phyloP scores from a whole-genome alignment of 2,888 invertebrate genomes.

The Drosophila pegasa region DNA sequence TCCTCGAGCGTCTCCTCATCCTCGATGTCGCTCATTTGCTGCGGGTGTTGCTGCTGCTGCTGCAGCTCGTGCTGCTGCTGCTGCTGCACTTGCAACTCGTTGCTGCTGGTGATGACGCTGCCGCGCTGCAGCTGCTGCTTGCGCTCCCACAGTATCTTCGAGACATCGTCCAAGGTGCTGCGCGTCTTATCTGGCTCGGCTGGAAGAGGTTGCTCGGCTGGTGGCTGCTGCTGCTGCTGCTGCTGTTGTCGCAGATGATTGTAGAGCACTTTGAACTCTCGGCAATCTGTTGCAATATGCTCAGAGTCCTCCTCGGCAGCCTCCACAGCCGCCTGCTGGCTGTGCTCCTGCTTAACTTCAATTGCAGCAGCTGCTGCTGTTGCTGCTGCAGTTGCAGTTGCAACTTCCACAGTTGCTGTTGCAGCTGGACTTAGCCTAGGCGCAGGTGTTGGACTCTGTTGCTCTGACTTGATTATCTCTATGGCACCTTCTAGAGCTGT shows the following conservation, averaged over 20 bases:
- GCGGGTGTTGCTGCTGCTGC: slow-evolving; percentile 35
- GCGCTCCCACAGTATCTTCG: slow-evolving; percentile 68
- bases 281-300: slow-evolving; percentile 61
- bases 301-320: slow-evolving; percentile 40
- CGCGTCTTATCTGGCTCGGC: slow-evolving; percentile 67
- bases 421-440: slow-evolving; percentile 58
- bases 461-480: slow-evolving; percentile 66
- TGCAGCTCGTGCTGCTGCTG: slow-evolving; percentile 26
- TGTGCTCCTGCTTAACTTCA: slow-evolving; percentile 2
- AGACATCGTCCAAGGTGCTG: slow-evolving; percentile 72
- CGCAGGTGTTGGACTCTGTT: slow-evolving; percentile 42
- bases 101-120: slow-evolving; percentile 66
- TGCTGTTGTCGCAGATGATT: slow-evolving; percentile 82
- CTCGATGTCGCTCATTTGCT: slow-evolving; percentile 68
- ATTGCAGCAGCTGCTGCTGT: background rate
- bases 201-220: slow-evolving; percentile 45
- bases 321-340: background rate
- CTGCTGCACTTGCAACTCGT: slow-evolving; percentile 47
- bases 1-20: slow-evolving; percentile 69
- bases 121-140: slow-evolving; percentile 70
- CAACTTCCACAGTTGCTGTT: slow-evolving; percentile 11
- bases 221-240: slow-evolving; percentile 55
- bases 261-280: slow-evolving; percentile 83
- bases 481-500: slow-evolving; percentile 66
- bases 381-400: background rate